phyloP scores from a whole-genome alignment of 2,888 invertebrate genomes.

The Caenorhabditis doughertyi region DNA sequence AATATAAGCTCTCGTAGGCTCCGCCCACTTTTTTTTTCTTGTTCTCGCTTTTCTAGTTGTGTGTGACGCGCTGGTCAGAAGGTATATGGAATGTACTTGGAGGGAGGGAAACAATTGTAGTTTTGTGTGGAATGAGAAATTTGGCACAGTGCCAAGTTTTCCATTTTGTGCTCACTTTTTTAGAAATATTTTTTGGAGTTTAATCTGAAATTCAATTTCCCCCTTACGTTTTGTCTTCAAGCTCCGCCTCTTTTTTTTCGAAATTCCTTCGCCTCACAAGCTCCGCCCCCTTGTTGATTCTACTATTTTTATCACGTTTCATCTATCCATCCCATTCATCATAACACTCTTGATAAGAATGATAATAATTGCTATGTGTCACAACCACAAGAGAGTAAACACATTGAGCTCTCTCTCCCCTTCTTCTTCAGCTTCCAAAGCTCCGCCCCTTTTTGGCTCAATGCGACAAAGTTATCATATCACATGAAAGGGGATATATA shows the following conservation, averaged over 20 bases:
- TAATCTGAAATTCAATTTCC: too few species aligned
- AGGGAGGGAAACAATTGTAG: too few species aligned
- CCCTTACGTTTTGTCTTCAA: too few species aligned
- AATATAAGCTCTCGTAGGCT: conserved; percentile 27
- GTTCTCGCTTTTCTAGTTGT: background rate
- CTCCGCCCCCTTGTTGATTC: conserved; percentile 17
- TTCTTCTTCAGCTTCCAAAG: too few species aligned
- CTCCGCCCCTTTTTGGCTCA: too few species aligned
- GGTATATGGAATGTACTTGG: background rate
- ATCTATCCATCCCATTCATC: background rate
- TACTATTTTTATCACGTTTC: background rate
- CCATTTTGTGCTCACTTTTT: background rate
- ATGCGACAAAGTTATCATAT: too few species aligned
- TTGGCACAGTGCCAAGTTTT: background rate
- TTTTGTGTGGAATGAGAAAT: too few species aligned
- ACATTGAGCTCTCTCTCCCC: too few species aligned
- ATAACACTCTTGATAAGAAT: background rate
- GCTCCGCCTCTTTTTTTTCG: too few species aligned
- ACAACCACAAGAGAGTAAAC: background rate
- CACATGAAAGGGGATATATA: too few species aligned
- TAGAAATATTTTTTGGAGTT: background rate
- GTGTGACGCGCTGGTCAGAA: background rate
- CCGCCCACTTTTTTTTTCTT: conserved; percentile 24
- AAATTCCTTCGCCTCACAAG: background rate
- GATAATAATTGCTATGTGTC: background rate